Percentiles rank a stretch among this genome's conserved stretches.
Evolutionary conservation across 2,113 vertebrate genomes (phyloP).

Genomic region (Odocoileus hemionus): DNA sequence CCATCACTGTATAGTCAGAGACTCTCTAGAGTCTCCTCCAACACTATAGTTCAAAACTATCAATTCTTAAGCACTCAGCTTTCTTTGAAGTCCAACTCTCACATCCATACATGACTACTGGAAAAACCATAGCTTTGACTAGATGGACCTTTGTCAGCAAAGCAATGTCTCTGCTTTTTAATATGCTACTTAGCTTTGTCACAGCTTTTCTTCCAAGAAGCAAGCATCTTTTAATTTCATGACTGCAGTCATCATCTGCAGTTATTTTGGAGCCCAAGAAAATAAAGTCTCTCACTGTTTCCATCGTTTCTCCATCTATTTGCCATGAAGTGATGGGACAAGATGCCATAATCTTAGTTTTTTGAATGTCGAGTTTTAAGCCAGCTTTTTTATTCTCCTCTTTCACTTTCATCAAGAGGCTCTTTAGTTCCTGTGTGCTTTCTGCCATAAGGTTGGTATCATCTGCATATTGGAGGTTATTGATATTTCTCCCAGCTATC

Average conservation of each 20-base stretch:
- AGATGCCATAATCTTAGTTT: background rate
- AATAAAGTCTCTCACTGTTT: background rate
- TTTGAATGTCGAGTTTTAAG: background rate
- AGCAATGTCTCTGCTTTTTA: background rate
- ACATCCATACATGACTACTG: background rate
- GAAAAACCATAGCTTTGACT: background rate
- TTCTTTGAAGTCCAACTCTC: background rate
- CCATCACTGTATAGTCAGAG: background rate
- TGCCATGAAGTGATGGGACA: background rate
- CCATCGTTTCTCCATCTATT: background rate
- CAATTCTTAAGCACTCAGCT: background rate
- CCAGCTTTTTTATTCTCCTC: background rate
- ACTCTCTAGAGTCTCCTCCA: background rate
- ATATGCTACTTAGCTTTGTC: background rate
- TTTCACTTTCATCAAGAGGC: background rate
- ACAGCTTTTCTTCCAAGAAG: background rate
- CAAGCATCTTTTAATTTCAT: background rate
- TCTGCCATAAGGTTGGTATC: background rate
- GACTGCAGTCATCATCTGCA: background rate
- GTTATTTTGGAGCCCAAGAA: background rate
- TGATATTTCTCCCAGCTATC: background rate
- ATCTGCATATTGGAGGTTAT: background rate
- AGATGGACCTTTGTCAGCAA: background rate
- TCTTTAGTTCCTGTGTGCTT: background rate
- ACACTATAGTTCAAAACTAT: background rate